Conservation (phyloP, 1,140 invertebrate species). For the Drosophila willistoni region DNA sequence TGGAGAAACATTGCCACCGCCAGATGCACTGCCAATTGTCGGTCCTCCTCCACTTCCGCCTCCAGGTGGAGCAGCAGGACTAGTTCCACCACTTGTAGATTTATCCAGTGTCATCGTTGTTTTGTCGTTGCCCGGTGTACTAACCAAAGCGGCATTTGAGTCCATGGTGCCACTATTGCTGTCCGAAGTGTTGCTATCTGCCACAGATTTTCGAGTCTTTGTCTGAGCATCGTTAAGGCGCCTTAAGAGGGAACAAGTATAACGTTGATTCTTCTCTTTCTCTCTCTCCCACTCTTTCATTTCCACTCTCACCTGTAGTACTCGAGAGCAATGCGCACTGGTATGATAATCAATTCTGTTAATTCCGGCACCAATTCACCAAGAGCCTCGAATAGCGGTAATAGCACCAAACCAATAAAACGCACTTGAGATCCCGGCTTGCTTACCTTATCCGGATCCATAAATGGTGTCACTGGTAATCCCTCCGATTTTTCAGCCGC, state of each 20-base stretch:
- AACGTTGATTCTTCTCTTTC: not conserved
- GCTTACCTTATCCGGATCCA: constrained; percentile 95
- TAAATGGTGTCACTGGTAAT: constrained; percentile 93
- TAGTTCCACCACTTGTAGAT: constrained; percentile 10
- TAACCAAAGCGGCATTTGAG: constrained; percentile 64
- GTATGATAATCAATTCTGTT: constrained; percentile 84
- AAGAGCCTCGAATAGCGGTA: constrained; percentile 91
- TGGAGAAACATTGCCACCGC: constrained; percentile 67
- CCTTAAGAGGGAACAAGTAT: constrained; percentile 31
- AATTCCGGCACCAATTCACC: constrained; percentile 89
- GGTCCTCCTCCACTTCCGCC: constrained; percentile 3
- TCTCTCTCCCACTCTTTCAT: not conserved
- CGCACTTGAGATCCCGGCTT: constrained; percentile 93
- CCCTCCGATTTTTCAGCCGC: constrained; percentile 93
- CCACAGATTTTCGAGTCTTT: constrained; percentile 81
- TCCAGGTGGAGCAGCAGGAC: not conserved
- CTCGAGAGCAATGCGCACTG: constrained; percentile 86
- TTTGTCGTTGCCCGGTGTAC: constrained; percentile 55
- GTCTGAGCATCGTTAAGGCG: constrained; percentile 80
- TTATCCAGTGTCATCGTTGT: constrained; percentile 45
- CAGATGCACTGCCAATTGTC: not conserved
- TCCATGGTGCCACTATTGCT: constrained; percentile 78
- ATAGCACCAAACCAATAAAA: constrained; percentile 92
- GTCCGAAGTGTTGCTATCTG: constrained; percentile 86
- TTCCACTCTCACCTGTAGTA: constrained; percentile 82